Base-by-base conservation (phyloP, 2,113 vertebrate species). In the Phyllostomus hastatus region DNA sequence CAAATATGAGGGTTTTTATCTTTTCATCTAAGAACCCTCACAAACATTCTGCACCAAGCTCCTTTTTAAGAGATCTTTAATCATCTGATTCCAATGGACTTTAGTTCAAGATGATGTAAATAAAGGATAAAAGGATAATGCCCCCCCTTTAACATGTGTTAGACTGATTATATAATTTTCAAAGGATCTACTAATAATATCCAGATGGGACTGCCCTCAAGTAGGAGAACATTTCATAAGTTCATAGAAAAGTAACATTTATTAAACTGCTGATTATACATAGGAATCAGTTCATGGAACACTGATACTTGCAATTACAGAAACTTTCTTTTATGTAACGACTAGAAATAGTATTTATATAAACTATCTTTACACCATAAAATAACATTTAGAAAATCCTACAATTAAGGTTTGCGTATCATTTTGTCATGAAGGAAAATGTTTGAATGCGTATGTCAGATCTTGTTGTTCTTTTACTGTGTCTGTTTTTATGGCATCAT, bases 121-220 rank as follows among this genome's bases (percentile, higher is more conserved):
- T 95, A 95, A 94, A 85, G 10, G 52, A 96, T 64, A 59, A 94
- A 92, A 82, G 17, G 86, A 85, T 70, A 19, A 79, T 70, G 24
- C 2, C 24, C 89, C n/a, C 9, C 31, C 35, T 70, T 94, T 90
- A 66, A 89, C 73, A 67, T 67, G 57, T 86, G 50, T 78, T 78
- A 94, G 46, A 79, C 41, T 73, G 41, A 82, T 92, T 85, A 54
- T 35, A 41, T 91, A 72, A 90, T 70, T 90, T 72, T 48, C 26
- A 59, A 73, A 90, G 24, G 9, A 54, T 80, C 57, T 50, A 73
- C 73, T 66, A 38, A 97, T 92, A 88, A 48, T 85, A 59, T 64
- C 9, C 28, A 50, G 6, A 41, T 52, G 57, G 35, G 16, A 85
- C 33, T 61, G 11, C 48, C 8, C n/a, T 95, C 5, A 54, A 69